Evolutionary conservation across 2,888 invertebrate species (phyloP).

Genomic region (Acleris holmiana): DNA sequence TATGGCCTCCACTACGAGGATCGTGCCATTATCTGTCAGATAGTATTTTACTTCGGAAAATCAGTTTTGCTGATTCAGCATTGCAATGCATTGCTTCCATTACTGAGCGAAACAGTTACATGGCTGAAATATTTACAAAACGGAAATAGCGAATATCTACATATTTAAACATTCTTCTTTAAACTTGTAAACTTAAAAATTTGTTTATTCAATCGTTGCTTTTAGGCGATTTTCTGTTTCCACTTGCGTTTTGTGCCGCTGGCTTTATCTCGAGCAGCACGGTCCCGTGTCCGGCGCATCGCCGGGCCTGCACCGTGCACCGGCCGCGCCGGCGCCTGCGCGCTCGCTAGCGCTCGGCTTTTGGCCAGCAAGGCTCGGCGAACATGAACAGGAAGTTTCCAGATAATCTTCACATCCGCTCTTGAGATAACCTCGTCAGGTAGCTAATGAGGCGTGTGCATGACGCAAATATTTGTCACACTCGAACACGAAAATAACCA

Average conservation of each 20-base stretch:
- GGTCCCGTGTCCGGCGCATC: too few relatives aligned
- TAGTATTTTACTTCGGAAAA: constrained; percentile 38
- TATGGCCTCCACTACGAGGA: constrained; percentile 58
- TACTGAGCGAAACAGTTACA: too few relatives aligned
- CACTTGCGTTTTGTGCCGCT: background rate
- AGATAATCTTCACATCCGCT: constrained; percentile 2
- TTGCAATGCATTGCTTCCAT: constrained; percentile 9
- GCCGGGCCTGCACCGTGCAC: too few relatives aligned
- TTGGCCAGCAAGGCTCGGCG: background rate
- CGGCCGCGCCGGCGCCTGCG: too few relatives aligned
- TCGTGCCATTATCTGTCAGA: constrained; percentile 47
- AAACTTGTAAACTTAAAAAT: too few relatives aligned
- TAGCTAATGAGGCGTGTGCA: background rate
- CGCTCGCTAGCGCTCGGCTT: too few relatives aligned
- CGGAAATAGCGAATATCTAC: background rate
- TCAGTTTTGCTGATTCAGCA: constrained; percentile 21
- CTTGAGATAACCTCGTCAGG: background rate
- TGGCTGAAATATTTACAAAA: background rate
- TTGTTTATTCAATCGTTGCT: too few relatives aligned
- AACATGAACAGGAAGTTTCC: constrained; percentile 2
- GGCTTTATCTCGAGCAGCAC: too few relatives aligned
- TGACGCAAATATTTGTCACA: too few relatives aligned
- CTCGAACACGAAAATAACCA: constrained; percentile 42
- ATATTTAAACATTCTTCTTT: too few relatives aligned
- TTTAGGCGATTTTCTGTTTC: background rate